Conservation (phyloP, 1,140 invertebrate genomes). For the Drosophila burlai region DNA sequence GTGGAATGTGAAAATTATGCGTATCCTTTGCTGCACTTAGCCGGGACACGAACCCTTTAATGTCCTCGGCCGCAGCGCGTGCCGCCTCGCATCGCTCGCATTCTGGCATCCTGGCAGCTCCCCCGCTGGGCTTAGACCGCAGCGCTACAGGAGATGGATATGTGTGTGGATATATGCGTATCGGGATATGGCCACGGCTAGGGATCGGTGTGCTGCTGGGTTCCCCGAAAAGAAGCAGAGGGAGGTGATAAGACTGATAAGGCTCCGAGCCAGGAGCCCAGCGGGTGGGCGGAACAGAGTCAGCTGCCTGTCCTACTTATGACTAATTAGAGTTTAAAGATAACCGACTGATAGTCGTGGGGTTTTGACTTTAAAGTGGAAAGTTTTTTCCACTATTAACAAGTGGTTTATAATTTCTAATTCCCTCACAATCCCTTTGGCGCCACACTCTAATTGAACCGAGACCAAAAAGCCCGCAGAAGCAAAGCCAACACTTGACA, state of each 20-base stretch:
- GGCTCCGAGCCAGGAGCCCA: slow-evolving; percentile 29
- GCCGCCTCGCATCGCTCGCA: slow-evolving; percentile 39
- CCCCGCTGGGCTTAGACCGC: slow-evolving; percentile 73
- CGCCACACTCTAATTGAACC: slow-evolving; percentile 16
- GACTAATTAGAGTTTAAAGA: slow-evolving; percentile 60
- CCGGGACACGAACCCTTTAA: slow-evolving; percentile 64
- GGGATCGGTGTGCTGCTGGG: slow-evolving; percentile 36
- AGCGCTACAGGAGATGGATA: slow-evolving; percentile 69
- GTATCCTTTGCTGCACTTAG: slow-evolving; percentile 56
- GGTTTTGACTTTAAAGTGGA: slow-evolving; percentile 3
- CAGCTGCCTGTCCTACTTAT: slow-evolving; percentile 55
- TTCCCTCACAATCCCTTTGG: background rate
- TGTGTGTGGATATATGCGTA: slow-evolving; percentile 42
- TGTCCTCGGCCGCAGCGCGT: slow-evolving; percentile 65
- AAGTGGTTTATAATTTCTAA: no score
- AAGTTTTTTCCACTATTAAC: background rate
- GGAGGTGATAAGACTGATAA: slow-evolving; percentile 68
- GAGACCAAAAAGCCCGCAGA: background rate
- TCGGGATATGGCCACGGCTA: slow-evolving; percentile 11
- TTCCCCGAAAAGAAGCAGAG: slow-evolving; percentile 57
- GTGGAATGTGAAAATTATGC: slow-evolving; percentile 79
- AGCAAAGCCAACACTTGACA: slow-evolving; percentile 34
- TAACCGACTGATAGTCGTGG: slow-evolving; percentile 23
- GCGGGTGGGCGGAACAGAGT: slow-evolving; percentile 35
- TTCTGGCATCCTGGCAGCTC: slow-evolving; percentile 23